Evolutionary conservation across 1,140 invertebrate species (phyloP), one percentile per base, ranked within the genome.

Genomic region (Magallana ariakensis): DNA sequence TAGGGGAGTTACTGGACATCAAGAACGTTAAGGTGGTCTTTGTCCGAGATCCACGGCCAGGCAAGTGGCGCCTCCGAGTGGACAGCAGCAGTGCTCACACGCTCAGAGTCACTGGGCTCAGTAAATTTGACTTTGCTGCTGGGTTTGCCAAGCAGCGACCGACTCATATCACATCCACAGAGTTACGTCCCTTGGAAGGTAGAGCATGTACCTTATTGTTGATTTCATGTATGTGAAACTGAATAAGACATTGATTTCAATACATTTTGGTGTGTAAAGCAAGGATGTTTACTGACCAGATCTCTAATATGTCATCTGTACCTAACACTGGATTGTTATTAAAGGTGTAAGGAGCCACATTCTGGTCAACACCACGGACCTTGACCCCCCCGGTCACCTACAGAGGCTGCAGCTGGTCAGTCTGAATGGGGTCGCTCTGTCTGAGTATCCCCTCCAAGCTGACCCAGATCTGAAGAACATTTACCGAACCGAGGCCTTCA

Each of bases 21-120:
- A 95, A 95, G 33, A 96, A 96, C 91, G 96, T 96, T 83, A 96
- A 96, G 93, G 96, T 96, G 46, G 92, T 95, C n/a, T 95, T 95
- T 90, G 95, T 97, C 1, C 94, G 96, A 89, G 94, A 96, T 58
- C 97, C 97, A 0, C 94, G 95, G 70, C 96, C 96, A 1, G 97
- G 97, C 3, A 95, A 95, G 4, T 96, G 95, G 95, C 96, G 95
- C 19, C 95, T 97, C 4, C 95, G 95, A 2, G 95, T 97, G 0
- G 95, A 95, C n/a, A 96, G 96, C 91, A 94, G 95, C 22, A 95
- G 96, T 16, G 94, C 95, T 8, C 96, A 97, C 91, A 96, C 96
- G 0, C 95, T 97, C 7, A 95, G 96, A 80, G 95, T 97, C 13
- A 96, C 96, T 16, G 97, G 96, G 0, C 93, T 96, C 10, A 97